Base-by-base conservation (phyloP, 1,140 invertebrate genomes). In the Nilaparvata lugens region DNA sequence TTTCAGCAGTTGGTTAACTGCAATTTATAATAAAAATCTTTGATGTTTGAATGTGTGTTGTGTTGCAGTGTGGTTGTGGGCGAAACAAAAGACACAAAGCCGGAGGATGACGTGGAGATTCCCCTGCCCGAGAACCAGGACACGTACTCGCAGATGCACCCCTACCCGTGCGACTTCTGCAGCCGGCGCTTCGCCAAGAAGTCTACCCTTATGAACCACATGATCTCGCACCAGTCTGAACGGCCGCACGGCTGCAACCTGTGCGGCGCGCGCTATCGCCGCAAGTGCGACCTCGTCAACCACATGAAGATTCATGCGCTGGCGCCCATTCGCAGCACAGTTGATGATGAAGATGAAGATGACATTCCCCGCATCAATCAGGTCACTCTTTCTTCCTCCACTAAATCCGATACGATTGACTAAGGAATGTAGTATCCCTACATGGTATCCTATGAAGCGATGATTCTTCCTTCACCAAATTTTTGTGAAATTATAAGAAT, bases 121-220 rank as follows among this genome's bases (percentile, higher is more conserved):
- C 85, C 86, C 9, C 72, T 91, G 63, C 86, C 87, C 16, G 87
- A 86, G 53, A 86, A 88, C 70, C 87, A 89, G 76, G 87, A 90
- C 73, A 83, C 88, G 61, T 89, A 89, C 68, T 88, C 85, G 25
- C 84, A 84, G 2, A 80, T 85, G 62, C 79, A 87, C n/a, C 88
- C 88, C 0, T 89, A 87, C 76, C 88, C 88, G 0, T 92, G 89
- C 67, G 88, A 92, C 68, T 89, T 90, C 70, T 91, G 89, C 68
- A 89, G 85, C 51, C 78, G 87, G 7, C 78, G 88, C 51, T 91
- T 91, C 68, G 79, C 86, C 4, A 90, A 90, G 69, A 91, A 91
- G 69, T 84, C 84, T 13, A 88, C 86, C 60, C 74, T 90, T 0
- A 88, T 89, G 81, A 88, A 87, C 70, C 88, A 91, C 67, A 90